Percentiles rank a stretch among this genome's conserved stretches.
Evolutionary conservation across 2,113 vertebrate genomes (phyloP).

Genomic region (Pelvicachromis taeniatus): DNA sequence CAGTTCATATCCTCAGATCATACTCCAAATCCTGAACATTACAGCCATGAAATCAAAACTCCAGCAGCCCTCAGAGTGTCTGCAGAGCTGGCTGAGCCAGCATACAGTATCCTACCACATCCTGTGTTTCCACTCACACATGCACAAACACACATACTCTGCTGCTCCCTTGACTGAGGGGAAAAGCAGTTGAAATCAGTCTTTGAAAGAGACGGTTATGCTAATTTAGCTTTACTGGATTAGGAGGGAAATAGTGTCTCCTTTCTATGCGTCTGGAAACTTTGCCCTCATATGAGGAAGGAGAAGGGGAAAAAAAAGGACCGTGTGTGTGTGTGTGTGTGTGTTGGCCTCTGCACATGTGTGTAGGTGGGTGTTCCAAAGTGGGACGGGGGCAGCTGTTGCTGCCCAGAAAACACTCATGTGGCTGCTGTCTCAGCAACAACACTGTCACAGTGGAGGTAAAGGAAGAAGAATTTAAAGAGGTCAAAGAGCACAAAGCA

Average conservation of each 20-base stretch:
- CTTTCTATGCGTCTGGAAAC: constrained; percentile 48
- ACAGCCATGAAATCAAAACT: constrained; percentile 58
- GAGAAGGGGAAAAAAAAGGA: not conserved
- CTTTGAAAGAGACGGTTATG: constrained; percentile 45
- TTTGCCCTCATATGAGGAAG: constrained; percentile 42
- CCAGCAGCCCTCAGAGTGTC: constrained; percentile 37
- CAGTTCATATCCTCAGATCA: constrained; percentile 67
- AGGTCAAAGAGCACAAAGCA: not conserved
- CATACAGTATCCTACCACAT: constrained; percentile 69
- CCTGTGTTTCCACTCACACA: constrained; percentile 58
- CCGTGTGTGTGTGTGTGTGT: too few relatives aligned
- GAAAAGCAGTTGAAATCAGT: constrained; percentile 37
- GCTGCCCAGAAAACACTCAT: constrained; percentile 28
- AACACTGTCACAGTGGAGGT: not conserved
- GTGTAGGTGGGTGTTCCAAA: constrained; percentile 31
- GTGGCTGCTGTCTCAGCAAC: constrained; percentile 12
- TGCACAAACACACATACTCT: constrained; percentile 14
- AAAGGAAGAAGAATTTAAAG: constrained; percentile 12
- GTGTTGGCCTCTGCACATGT: not conserved
- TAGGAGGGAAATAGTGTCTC: constrained; percentile 60
- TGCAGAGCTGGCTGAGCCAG: constrained; percentile 64
- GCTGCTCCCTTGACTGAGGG: constrained; percentile 37
- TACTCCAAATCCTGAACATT: constrained; percentile 43
- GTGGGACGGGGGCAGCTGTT: constrained; percentile 45
- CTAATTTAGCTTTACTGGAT: constrained; percentile 54